Evolutionary conservation across 92 coral and sea anemone genomes (phyloP), one percentile per base, ranked within the genome.

Genomic region (Nematostella vectensis): DNA sequence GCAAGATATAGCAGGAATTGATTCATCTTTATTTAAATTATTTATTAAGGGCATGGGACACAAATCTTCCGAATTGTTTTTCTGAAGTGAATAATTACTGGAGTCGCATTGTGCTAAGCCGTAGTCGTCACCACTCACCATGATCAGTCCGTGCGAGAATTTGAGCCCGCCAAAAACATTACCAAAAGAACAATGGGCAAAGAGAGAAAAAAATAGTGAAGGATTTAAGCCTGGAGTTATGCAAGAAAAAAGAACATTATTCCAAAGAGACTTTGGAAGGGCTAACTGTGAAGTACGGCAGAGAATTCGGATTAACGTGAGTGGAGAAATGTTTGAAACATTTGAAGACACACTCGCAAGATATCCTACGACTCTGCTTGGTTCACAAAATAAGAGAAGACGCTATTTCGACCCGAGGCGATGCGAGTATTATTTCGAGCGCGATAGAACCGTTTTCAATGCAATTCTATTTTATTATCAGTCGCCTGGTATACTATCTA

Each of bases 381-480:
- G 96, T 19, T 81, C 85, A 3, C 70, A 45, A 44, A 28, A 71
- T 21, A 86, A 81, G 53, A 42, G 96, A 43, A 67, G 62, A 8
- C 73, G 76, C 21, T 86, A 64, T 42, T 86, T 76, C 69, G 70
- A 86, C 67, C 61, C 85, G 2, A 45, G 29, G 23, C 44, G 62
- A 50, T 54, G 70, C 25, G 96, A 81, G 28, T 81, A 86, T 50
- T 74, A 63, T 55, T 81, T 86, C 65, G 80, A 86, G 12, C 69
- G 96, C 54, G 88, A 87, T 53, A 69, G 78, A 39, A 65, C 74
- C 4, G 80, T 76, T 29, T 87, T 87, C 33, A 73, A 87, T 58
- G 79, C 96, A 2, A 87, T 82, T 37, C 48, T 87, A 50, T 87
- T 87, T 54, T 87, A 82, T 44, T 87, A 82, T 54, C 96, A 87